phyloP scores from a whole-genome alignment of 2,888 invertebrate genomes.

The Boloria euphrosyne region DNA sequence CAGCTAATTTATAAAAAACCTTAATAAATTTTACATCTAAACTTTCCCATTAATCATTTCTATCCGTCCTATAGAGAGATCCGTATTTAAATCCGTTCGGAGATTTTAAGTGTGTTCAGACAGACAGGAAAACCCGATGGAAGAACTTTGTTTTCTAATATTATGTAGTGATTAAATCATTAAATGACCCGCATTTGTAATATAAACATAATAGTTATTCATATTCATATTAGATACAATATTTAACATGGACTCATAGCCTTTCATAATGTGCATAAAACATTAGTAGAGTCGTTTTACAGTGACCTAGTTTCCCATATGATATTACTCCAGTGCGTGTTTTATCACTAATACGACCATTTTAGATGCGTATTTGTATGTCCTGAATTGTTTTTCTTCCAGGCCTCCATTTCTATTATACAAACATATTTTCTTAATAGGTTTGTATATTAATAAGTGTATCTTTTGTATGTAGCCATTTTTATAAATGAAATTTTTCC shows the following conservation, averaged over 20 bases:
- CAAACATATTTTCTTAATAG: background rate
- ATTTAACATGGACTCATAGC: constrained; percentile 5
- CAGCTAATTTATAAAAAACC: no score
- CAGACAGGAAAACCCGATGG: no score
- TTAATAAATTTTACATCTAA: no score
- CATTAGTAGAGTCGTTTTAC: constrained; percentile 47
- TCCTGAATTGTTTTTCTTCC: constrained; percentile 37
- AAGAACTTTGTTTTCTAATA: no score
- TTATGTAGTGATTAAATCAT: no score
- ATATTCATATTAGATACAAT: constrained; percentile 3
- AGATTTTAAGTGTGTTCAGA: no score
- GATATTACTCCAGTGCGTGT: constrained; percentile 65
- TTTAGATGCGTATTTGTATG: constrained; percentile 49
- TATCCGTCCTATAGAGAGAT: no score
- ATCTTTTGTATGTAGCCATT: no score
- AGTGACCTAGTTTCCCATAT: constrained; percentile 59
- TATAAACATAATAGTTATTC: background rate
- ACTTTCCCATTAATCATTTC: no score
- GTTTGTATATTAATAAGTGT: no score
- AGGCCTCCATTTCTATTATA: constrained; percentile 31
- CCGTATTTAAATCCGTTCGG: no score
- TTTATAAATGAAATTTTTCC: no score
- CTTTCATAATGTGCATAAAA: constrained; percentile 38
- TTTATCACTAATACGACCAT: constrained; percentile 69
- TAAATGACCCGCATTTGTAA: background rate